Evolutionary conservation across 2,113 vertebrate genomes (phyloP), one percentile per base, ranked within the genome.

Genomic region (Zeus faber): DNA sequence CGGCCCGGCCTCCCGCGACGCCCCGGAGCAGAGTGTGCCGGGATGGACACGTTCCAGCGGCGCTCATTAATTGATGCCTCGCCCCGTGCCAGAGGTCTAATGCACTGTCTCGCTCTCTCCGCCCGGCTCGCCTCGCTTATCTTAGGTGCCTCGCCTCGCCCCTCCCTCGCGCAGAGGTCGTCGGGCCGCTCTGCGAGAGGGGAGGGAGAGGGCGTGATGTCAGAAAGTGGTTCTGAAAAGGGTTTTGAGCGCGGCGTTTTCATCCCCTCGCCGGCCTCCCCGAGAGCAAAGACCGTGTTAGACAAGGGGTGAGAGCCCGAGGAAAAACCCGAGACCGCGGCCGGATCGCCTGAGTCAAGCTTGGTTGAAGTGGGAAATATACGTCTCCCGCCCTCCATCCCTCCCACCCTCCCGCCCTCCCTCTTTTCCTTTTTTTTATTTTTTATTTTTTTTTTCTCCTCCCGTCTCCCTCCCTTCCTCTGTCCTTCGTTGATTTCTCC

Each of bases 41-140:
- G 70, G 74, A 85, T 70, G 81, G 72, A 80, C 78, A 78, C 63
- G 52, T 67, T 85, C 72, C 46, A 66, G 35, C 70, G 66, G 77
- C 68, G 50, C 81, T 87, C 80, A 84, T 86, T 90, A 88, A 86
- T 85, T 75, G 75, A 80, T 80, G 85, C 62, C 54, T 61, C 60
- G 31, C 63, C 77, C 74, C 68, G 65, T 25, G 55, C 76, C 65
- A 59, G 65, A 66, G 76, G 72, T 71, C 74, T 85, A 84, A 84
- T 84, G 84, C 78, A 76, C 76, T 83, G 52, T 70, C 62, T 29
- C 65, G 72, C 61, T 49, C 56, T 57, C 53, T 65, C 60, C n/a
- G n/a, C n/a, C n/a, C n/a, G n/a, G n/a, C n/a, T n/a, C n/a, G n/a
- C n/a, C n/a, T n/a, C n/a, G n/a, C n/a, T n/a, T n/a, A n/a, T n/a